These are phyloP conservation scores for Pedionomus torquatus DNA, from an alignment of 2,113 vertebrate species.

Conservation along the genomic window DNA sequence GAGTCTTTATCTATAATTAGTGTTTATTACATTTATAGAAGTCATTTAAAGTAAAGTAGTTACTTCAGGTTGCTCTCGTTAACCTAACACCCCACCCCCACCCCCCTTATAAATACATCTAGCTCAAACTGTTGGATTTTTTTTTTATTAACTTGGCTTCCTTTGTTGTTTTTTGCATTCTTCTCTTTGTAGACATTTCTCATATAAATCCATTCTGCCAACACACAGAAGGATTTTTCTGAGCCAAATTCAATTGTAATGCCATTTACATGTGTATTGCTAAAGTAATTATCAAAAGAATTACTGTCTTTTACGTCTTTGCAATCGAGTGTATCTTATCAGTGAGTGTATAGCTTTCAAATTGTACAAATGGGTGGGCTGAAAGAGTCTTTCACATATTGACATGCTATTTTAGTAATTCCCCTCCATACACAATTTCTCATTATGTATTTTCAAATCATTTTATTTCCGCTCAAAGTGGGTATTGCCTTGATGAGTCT, in stretches of 20 bases:
- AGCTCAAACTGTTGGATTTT: neutral
- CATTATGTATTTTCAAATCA: neutral
- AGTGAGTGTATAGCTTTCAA: neutral
- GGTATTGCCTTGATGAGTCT: neutral
- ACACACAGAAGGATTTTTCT: conserved; percentile 24
- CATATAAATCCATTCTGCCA: neutral
- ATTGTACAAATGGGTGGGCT: neutral
- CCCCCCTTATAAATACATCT: neutral
- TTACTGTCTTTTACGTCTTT: neutral
- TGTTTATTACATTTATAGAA: neutral
- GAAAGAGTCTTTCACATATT: conserved; percentile 11
- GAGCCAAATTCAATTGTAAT: neutral
- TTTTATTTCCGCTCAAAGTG: neutral
- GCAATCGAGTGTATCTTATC: neutral
- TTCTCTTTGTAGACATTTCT: neutral
- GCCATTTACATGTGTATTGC: neutral
- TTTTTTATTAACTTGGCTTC: neutral
- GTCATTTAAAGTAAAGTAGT: neutral
- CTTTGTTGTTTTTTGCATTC: neutral
- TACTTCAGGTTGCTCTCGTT: neutral
- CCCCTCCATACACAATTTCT: neutral
- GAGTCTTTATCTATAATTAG: neutral
- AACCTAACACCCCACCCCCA: neutral
- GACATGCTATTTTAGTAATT: neutral
- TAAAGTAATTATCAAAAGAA: conserved; percentile 19